Evolutionary conservation across 2,113 vertebrate species (phyloP), one percentile per base, ranked within the genome.

Genomic region (Chloropsis cyanopogon): DNA sequence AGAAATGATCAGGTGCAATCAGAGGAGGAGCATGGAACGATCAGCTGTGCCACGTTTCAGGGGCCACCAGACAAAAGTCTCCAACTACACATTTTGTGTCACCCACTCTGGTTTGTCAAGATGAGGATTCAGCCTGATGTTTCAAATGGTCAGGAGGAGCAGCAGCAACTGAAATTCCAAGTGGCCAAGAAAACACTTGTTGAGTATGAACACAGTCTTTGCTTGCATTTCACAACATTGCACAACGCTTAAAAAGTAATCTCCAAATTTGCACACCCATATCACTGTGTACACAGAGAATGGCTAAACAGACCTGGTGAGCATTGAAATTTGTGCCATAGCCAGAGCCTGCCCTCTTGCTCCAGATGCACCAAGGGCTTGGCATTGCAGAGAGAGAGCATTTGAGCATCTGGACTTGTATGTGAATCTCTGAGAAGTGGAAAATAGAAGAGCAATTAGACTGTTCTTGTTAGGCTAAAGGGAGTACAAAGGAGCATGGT

Each of bases 1-100:
- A 78, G 68, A 80, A 78, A 53, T 16, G 29, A 41, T 23, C 0
- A 1, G 21, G 11, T 49, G 20, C 2, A 0, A 1, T 47, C 39
- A 35, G 31, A 14, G 20, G 16, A 79, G 46, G 22, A 44, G 4
- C 10, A 35, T 29, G 49, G 35, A 56, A 64, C 0, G 0, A 31
- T 60, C n/a, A 82, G 49, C 28, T 54, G 31, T 39, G 52, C 17
- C 1, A 0, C 28, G 29, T 44, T 76, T 77, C 28, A 39, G 46
- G 11, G 16, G 20, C 29, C 54, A 82, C n/a, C 37, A 71, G 33
- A 63, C 19, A 37, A 52, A 54, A 33, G 64, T 50, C 26, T 84
- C 42, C 39, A 37, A 2, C 37, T 71, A 28, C 28, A 41, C 1
- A 1, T 54, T 78, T 44, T 56, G 26, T 54, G 44, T 61, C 59